Base-by-base conservation (phyloP, 2,797 vertebrate species). In the Pseudomugil gertrudae region DNA sequence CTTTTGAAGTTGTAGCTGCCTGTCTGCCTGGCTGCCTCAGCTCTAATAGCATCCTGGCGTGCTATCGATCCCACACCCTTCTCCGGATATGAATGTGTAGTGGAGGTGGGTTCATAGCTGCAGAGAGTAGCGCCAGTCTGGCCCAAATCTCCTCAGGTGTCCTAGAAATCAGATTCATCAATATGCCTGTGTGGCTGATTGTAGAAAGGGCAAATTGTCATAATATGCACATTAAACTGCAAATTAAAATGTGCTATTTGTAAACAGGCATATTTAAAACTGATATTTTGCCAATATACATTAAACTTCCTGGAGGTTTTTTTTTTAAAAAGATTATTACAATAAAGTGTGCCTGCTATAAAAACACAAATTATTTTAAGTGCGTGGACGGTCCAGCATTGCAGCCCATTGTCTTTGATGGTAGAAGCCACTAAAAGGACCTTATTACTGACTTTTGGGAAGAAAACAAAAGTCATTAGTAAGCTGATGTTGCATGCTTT, bases 1-100 rank as follows among this genome's bases (percentile, higher is more conserved):
- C 80, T 80, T 90, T 90, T 88, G 83, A 90, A 91, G 85, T 83
- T 52, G 38, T 35, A 60, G 77, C 76, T 65, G 73, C 71, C 76
- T 64, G 76, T 43, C 75, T 56, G 73, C 79, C 36, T 43, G 36
- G 63, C 78, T 47, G 77, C 80, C 72, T 84, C 66, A 29, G 73
- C 84, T 81, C 68, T 86, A 85, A 88, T 76, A 74, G 81, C 83
- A 80, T 87, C 80, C 81, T 55, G 62, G 80, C 71, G 72, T 70
- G 60, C 73, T 74, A 90, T 90, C 77, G 85, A 89, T 90, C 79
- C 83, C 45, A 21, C 63, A 62, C 60, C 78, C 63, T 83, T 71
- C 80, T 82, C 84, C 66, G 72, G 84, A 85, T 85, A 77, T 83
- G 73, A 78, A 78, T 35, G 57, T 63, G 45, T 59, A 27, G 69